Percentiles rank a stretch among this genome's conserved stretches.
Evolutionary conservation across 2,888 invertebrate species (phyloP).

Genomic region (Cremastobaeus sp.): DNA sequence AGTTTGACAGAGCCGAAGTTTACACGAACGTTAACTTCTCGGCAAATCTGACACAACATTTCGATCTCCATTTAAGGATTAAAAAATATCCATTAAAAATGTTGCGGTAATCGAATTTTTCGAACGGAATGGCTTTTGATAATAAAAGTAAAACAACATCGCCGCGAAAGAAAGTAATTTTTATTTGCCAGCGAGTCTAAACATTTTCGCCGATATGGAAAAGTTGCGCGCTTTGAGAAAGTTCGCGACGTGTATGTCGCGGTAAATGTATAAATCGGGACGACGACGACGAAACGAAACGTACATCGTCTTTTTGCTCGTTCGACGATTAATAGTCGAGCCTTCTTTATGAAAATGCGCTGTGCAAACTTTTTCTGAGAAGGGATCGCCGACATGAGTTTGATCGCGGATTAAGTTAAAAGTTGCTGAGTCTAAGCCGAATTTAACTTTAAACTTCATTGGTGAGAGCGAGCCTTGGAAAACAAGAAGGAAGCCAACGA

Average conservation of each 20-base stretch:
- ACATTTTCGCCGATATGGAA: slow-evolving; percentile 28
- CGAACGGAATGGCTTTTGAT: background rate
- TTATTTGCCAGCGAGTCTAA: slow-evolving; percentile 12
- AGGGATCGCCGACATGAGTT: slow-evolving; percentile 52
- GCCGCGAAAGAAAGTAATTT: slow-evolving; percentile 6
- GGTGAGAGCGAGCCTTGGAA: slow-evolving; percentile 57
- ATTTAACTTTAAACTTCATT: slow-evolving; percentile 59
- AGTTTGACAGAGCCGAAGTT: too few relatives aligned
- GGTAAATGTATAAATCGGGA: slow-evolving; percentile 44
- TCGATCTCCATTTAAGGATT: too few relatives aligned
- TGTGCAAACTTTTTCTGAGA: slow-evolving; percentile 38
- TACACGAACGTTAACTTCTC: too few relatives aligned
- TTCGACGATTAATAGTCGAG: slow-evolving; percentile 46
- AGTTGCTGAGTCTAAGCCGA: slow-evolving; percentile 57
- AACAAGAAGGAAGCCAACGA: slow-evolving; percentile 55
- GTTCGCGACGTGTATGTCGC: slow-evolving; percentile 31
- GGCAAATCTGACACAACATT: too few relatives aligned
- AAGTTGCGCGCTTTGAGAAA: slow-evolving; percentile 40
- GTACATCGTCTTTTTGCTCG: slow-evolving; percentile 17
- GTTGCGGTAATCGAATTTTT: too few relatives aligned
- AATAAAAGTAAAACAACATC: background rate
- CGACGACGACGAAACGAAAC: slow-evolving; percentile 36
- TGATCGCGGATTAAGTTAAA: slow-evolving; percentile 60
- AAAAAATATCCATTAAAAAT: background rate
- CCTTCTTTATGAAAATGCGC: slow-evolving; percentile 54